Conservation (phyloP, 1,140 invertebrate species). For the Aplysia californica region DNA sequence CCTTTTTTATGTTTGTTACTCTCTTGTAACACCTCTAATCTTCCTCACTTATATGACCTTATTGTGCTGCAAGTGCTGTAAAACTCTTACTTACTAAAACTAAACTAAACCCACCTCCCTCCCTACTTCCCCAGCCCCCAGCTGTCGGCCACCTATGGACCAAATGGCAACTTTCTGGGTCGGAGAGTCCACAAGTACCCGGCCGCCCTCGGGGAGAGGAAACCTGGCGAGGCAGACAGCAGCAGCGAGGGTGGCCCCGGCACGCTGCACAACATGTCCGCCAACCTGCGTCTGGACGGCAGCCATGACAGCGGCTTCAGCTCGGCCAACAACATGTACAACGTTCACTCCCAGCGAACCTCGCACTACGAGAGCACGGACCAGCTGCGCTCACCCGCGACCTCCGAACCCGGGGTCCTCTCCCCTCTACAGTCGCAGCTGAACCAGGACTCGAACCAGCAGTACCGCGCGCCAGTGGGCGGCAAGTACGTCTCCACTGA, state of each 20-base stretch:
- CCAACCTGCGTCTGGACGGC: conserved; percentile 31
- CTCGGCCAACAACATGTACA: conserved; percentile 57
- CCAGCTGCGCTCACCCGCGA: conserved; percentile 43
- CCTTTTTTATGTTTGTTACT: no score
- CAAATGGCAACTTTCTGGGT: neutral
- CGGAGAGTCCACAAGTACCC: neutral
- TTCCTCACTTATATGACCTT: no score
- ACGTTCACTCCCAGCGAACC: conserved; percentile 48
- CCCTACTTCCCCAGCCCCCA: no score
- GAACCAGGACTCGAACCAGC: neutral
- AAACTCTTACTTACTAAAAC: no score
- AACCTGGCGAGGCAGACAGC: conserved; percentile 5
- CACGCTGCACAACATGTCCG: no score
- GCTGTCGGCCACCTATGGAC: conserved; percentile 31
- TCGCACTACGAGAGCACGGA: conserved; percentile 57
- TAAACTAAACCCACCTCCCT: no score
- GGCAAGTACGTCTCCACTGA: neutral
- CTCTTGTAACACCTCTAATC: no score
- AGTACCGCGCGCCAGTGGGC: no score
- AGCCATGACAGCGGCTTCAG: conserved; percentile 51
- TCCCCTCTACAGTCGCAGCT: conserved; percentile 3
- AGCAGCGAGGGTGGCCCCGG: neutral
- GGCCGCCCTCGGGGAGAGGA: neutral
- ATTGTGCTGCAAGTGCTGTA: no score
- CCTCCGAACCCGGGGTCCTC: conserved; percentile 27